Percentiles rank a stretch among this genome's conserved stretches.
Evolutionary conservation across 2,113 vertebrate genomes (phyloP).

Genomic region (Chaetura pelagica): DNA sequence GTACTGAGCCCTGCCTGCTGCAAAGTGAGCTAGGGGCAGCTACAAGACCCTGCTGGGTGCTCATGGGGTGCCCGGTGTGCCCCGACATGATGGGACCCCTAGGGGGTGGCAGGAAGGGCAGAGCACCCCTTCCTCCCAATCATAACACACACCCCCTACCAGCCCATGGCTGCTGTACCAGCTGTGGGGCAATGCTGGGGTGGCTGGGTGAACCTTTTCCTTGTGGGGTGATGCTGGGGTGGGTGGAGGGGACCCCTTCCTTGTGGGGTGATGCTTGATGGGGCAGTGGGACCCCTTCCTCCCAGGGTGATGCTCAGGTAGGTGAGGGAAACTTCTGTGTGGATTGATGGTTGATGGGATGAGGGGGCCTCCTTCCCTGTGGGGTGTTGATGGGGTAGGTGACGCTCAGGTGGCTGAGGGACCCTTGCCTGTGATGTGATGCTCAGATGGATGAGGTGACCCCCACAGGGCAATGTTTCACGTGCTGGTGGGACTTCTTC

Average conservation of each 20-base stretch:
- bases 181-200: neutral
- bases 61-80: neutral
- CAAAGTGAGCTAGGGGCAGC: neutral
- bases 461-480: neutral
- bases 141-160: neutral
- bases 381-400: neutral
- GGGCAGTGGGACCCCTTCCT: neutral
- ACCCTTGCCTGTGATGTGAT: too few relatives aligned
- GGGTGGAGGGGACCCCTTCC: neutral
- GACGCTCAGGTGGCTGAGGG: neutral
- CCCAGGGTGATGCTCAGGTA: too few relatives aligned
- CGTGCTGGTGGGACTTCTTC: neutral
- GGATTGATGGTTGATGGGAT: neutral
- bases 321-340: neutral
- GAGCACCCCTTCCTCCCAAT: neutral
- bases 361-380: neutral
- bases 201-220: neutral
- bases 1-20: neutral
- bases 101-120: accelerated
- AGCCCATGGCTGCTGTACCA: neutral
- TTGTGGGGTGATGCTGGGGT: neutral
- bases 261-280: neutral
- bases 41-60: neutral
- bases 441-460: neutral
- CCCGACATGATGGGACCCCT: accelerated